These are phyloP conservation scores for Lamprologus lemairii DNA, from an alignment of 2,113 vertebrate genomes.

Conservation along the genomic window DNA sequence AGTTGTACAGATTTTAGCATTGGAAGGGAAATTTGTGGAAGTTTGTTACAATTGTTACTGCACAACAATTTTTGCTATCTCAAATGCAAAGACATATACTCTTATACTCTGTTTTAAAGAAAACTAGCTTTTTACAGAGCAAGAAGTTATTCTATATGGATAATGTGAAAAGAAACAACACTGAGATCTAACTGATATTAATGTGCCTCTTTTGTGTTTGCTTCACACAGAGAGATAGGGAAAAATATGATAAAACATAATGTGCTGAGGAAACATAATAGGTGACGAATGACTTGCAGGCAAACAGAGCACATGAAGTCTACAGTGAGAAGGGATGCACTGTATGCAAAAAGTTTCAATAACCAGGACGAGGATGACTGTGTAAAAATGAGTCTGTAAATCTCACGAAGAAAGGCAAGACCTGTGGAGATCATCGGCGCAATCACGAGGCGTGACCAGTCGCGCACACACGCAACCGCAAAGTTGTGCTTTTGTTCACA, in stretches of 20 bases:
- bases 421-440: constrained; percentile 6
- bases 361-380: neutral
- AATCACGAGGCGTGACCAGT: neutral
- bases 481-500: constrained; percentile 29
- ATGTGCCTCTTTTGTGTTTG: neutral
- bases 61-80: neutral
- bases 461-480: neutral
- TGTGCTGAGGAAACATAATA: neutral
- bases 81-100: neutral
- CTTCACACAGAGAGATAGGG: neutral
- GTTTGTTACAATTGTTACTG: neutral
- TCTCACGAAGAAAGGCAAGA: neutral
- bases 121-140: neutral
- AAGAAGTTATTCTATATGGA: neutral
- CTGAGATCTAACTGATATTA: neutral
- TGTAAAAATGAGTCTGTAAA: constrained; percentile 4
- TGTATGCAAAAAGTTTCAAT: neutral
- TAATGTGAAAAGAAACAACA: neutral
- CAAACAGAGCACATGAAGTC: neutral
- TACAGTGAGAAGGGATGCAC: neutral
- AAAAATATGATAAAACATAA: constrained; percentile 5
- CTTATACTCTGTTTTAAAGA: neutral
- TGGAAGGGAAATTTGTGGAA: neutral
- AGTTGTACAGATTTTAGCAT: neutral
- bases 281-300: constrained; percentile 1